Evolutionary conservation across 2,113 vertebrate species (phyloP).

Genomic region (Malurus elegans): DNA sequence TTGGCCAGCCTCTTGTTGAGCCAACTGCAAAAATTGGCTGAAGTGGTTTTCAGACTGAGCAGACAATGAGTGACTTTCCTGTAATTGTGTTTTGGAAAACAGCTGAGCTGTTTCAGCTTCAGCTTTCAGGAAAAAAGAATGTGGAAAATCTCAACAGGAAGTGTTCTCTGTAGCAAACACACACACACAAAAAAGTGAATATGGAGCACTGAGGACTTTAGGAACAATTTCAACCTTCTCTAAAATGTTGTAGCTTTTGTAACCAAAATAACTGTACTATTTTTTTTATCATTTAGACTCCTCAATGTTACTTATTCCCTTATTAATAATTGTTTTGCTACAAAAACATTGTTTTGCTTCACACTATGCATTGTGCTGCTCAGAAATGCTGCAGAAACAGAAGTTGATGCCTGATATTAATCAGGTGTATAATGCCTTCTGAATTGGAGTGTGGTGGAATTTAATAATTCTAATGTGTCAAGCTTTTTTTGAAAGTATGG

Average conservation of each 20-base stretch:
- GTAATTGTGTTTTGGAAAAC: neutral
- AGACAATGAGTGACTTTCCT: neutral
- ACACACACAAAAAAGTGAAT: neutral
- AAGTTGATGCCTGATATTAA: neutral
- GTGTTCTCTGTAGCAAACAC: neutral
- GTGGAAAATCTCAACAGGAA: neutral
- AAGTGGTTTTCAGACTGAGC: neutral
- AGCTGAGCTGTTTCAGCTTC: neutral
- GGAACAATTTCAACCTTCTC: neutral
- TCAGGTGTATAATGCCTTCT: neutral
- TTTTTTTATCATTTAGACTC: neutral
- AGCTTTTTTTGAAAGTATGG: neutral
- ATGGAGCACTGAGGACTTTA: neutral
- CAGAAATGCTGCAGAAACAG: neutral
- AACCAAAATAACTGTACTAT: neutral
- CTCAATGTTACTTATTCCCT: neutral
- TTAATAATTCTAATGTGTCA: neutral
- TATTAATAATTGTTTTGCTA: neutral
- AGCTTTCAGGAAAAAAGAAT: neutral
- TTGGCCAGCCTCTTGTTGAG: neutral
- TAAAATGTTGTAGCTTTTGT: neutral
- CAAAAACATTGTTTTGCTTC: neutral
- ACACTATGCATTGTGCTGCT: neutral
- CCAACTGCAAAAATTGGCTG: neutral
- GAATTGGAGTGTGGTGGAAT: neutral